Evolutionary conservation across 2,797 vertebrate species (phyloP), one percentile per base, ranked within the genome.

Genomic region (Pterois miles): DNA sequence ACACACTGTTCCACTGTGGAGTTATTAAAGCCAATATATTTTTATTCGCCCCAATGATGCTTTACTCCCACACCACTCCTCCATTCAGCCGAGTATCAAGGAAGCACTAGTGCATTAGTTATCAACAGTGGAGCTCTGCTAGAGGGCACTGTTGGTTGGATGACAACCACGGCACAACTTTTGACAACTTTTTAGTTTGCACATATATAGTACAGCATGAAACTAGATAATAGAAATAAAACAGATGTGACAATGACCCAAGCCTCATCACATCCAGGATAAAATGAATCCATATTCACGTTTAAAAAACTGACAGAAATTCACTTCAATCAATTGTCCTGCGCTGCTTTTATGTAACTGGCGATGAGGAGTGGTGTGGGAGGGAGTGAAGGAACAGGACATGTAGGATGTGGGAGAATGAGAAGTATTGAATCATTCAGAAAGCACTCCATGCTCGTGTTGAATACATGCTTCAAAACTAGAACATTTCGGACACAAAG

Each of bases 321-420:
- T 76, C 13, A 60, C 60, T 68, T 59, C 52, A 79, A 83, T 85
- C 73, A 66, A 69, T 79, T 84, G 80, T 76, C 33, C 74, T 48
- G 6, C 16, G 14, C 20, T 50, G 60, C 63, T 78, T 56, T 92
- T 92, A 89, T 81, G 64, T 88, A 92, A 93, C 71, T 46, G 71
- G 43, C 71, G 59, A 75, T 52, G 69, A 71, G 66, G 65, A 88
- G 75, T 13, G 23, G 76, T 85, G 93, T 94, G 81, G 91, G 91
- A 88, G 91, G 88, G 59, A 85, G 76, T 64, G 78, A 74, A 91
- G 83, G 82, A 88, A 83, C 81, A 74, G 65, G 80, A 63, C 72
- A 89, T 85, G 87, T 89, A 90, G 92, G 91, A 84, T 88, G 93
- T 71, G 84, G 86, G 78, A 91, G 73, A 89, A 84, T 79, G 67